Evolutionary conservation across 2,113 vertebrate genomes (phyloP), one percentile per base, ranked within the genome.

Genomic region (Tamias sibiricus): DNA sequence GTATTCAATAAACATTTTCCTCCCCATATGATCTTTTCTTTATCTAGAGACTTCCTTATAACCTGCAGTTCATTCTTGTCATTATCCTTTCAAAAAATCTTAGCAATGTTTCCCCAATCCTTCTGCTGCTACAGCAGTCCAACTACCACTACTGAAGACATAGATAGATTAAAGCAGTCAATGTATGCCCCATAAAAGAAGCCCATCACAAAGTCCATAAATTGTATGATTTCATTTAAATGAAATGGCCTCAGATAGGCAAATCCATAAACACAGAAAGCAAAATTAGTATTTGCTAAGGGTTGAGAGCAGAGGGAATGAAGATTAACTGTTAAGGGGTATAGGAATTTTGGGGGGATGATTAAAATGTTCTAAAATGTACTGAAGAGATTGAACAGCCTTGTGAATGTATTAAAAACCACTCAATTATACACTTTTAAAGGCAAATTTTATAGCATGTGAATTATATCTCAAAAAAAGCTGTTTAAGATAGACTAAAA

Each of bases 331-430:
- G 68, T n/a, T 72, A 93, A 49, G 62, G 35, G 7, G 30, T 44
- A n/a, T 49, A 20, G 44, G 13, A 28, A 72, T 79, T 76, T 71
- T 77, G 74, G 7, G 1, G 57, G 83, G 12, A 16, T 81, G n/a
- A 93, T 89, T 20, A 89, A 96, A 81, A 93, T 52, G 8, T 49
- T 35, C 57, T 57, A 72, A 88, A 79, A 62, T 62, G 59, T 28
- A 44, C 49, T 90, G 40, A 66, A 40, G 4, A 74, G 24, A 88
- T 87, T 91, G 28, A 49, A 84, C 10, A 52, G 82, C 13, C 71
- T 82, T 54, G 37, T 57, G 16, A 95, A 44, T 52, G n/a, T 44
- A 20, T 37, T 47, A 92, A 68, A 87, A 82, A 62, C 57, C 47
- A 91, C 35, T 76, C 47, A 82, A n/a, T 22, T 35, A 72, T 14